A percentile compares a stretch with the other conserved stretches of the same genome.
Conservation (phyloP, 2,888 invertebrate genomes). For the Drosophila sordidula region DNA sequence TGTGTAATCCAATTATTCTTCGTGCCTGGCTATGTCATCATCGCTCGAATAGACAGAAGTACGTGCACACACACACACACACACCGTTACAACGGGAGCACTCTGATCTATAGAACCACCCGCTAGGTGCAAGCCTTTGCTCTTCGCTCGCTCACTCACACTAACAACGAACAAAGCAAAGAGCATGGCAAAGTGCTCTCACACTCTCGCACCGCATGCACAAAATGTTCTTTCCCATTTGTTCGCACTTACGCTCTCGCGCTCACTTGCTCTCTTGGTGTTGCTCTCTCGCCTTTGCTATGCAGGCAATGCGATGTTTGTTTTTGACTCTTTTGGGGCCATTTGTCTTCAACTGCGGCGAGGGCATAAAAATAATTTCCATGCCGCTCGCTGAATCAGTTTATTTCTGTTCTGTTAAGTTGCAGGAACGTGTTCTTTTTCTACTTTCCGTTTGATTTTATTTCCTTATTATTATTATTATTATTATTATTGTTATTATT, state of each 20-base stretch:
- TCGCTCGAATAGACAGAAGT: background rate
- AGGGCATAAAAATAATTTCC: constrained; percentile 77
- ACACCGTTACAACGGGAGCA: background rate
- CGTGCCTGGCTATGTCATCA: background rate
- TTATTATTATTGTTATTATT: constrained; percentile 82
- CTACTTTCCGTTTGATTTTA: constrained; percentile 85
- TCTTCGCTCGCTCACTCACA: background rate
- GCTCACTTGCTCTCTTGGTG: background rate
- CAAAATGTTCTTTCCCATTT: constrained; percentile 8
- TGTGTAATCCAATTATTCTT: constrained; percentile 52
- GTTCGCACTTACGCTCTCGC: background rate
- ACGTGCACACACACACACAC: background rate
- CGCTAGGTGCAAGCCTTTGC: constrained; percentile 28
- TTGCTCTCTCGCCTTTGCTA: constrained; percentile 3
- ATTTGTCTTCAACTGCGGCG: constrained; percentile 26
- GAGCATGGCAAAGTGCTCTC: constrained; percentile 25
- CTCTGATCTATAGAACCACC: constrained; percentile 47
- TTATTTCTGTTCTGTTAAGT: constrained; percentile 85
- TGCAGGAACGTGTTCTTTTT: constrained; percentile 85
- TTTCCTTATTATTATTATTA: constrained; percentile 84
- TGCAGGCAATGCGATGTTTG: constrained; percentile 19
- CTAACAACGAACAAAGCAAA: constrained; percentile 10
- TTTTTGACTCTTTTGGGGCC: constrained; percentile 18
- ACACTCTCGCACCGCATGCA: background rate
- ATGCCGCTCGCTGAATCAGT: constrained; percentile 78